A percentile compares a stretch with the other conserved stretches of the same genome.
These are phyloP conservation scores for Mormyrus proboscirostris DNA, from an alignment of 2,797 vertebrate genomes.

Conservation along the genomic window DNA sequence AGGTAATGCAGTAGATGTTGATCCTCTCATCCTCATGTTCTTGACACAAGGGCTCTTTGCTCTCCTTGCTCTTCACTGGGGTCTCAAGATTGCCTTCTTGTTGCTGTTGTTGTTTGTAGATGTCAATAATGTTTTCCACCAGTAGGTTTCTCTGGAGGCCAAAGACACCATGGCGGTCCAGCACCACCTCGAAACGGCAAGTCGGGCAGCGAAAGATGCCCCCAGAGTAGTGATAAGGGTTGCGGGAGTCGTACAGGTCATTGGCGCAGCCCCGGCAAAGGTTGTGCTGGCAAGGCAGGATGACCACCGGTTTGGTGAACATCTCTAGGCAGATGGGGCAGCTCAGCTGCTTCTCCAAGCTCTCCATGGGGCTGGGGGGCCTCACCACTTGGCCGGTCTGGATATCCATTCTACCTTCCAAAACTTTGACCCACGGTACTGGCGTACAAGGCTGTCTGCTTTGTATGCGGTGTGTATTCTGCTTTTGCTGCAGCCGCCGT, in stretches of 20 bases:
- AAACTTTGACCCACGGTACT: constrained; percentile 10
- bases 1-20: constrained; percentile 92
- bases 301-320: constrained; percentile 76
- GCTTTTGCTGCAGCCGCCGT: neutral
- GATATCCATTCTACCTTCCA: constrained; percentile 54
- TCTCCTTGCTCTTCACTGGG: constrained; percentile 70
- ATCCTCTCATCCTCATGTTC: constrained; percentile 89
- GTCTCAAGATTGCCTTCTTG: constrained; percentile 41
- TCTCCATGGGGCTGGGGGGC: constrained; percentile 66
- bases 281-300: constrained; percentile 73
- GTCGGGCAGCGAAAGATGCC: constrained; percentile 92
- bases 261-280: constrained; percentile 69
- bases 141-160: constrained; percentile 91
- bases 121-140: constrained; percentile 95
- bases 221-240: constrained; percentile 74
- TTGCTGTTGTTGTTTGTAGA: constrained; percentile 82
- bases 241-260: constrained; percentile 71
- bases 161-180: constrained; percentile 90
- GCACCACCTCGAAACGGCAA: constrained; percentile 90
- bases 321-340: constrained; percentile 75
- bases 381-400: constrained; percentile 61
- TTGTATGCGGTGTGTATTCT: neutral
- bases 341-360: constrained; percentile 72
- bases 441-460: neutral
- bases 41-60: constrained; percentile 80